Evolutionary conservation across 2,888 invertebrate species (phyloP).

Genomic region (Meliscaeva auricollis): DNA sequence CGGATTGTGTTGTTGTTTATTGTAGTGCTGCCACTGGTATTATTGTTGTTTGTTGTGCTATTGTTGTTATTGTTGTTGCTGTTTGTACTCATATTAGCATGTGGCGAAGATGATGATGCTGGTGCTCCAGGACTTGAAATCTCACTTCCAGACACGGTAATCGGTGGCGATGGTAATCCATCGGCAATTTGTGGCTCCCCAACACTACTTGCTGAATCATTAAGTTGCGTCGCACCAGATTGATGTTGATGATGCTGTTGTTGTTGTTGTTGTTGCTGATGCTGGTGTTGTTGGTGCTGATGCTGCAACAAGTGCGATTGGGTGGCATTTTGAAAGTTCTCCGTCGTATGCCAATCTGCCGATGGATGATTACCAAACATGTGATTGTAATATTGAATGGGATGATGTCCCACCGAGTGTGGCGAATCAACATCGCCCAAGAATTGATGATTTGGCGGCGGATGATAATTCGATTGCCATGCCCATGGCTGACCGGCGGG

Average conservation of each 20-base stretch:
- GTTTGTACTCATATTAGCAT: slow-evolving; percentile 86
- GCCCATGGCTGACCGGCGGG: slow-evolving; percentile 83
- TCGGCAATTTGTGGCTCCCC: slow-evolving; percentile 79
- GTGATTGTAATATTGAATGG: slow-evolving; percentile 84
- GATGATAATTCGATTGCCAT: slow-evolving; percentile 85
- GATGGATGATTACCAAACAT: slow-evolving; percentile 85
- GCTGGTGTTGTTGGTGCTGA: slow-evolving; percentile 79
- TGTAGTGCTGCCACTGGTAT: slow-evolving; percentile 59
- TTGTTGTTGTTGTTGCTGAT: slow-evolving; percentile 79
- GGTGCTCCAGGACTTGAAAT: slow-evolving; percentile 86
- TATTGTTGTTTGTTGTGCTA: slow-evolving; percentile 60
- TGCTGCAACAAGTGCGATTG: slow-evolving; percentile 80
- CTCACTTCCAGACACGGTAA: slow-evolving; percentile 86
- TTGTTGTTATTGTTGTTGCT: slow-evolving; percentile 85
- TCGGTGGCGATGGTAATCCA: slow-evolving; percentile 86
- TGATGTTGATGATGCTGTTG: slow-evolving; percentile 78
- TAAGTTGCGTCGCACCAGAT: slow-evolving; percentile 78
- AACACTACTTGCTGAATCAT: slow-evolving; percentile 79
- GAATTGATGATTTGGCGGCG: slow-evolving; percentile 83
- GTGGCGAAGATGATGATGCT: slow-evolving; percentile 82
- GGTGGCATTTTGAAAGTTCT: slow-evolving; percentile 81
- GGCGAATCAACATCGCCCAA: slow-evolving; percentile 84
- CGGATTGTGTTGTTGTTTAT: slow-evolving; percentile 82
- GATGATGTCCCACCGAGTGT: slow-evolving; percentile 82
- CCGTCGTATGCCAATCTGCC: slow-evolving; percentile 82